Conservation (phyloP, 2,888 invertebrate species). For the Tinea trinotella region DNA sequence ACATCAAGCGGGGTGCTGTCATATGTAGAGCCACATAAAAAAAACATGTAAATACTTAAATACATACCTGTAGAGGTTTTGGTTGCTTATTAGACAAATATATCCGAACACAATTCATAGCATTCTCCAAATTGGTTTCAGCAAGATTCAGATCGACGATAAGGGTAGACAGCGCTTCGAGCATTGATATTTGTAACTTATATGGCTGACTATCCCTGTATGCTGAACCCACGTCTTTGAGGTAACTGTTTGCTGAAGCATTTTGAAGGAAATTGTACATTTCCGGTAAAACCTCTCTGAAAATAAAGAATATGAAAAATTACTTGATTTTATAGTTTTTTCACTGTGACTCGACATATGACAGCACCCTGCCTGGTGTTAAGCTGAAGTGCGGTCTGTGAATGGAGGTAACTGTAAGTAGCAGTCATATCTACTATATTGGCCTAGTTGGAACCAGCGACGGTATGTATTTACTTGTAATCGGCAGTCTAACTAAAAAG, state of each 20-base stretch:
- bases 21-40: background rate
- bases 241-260: slow-evolving; percentile 69
- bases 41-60: background rate
- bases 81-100: slow-evolving; percentile 77
- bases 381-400: no score
- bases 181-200: slow-evolving; percentile 65
- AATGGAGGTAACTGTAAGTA: no score
- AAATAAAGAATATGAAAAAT: background rate
- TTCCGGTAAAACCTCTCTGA: slow-evolving; percentile 78
- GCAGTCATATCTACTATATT: no score
- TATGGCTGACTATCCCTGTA: slow-evolving; percentile 72
- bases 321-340: no score
- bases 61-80: slow-evolving; percentile 72
- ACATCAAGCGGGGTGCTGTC: no score
- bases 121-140: slow-evolving; percentile 45
- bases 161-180: slow-evolving; percentile 60
- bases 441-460: no score
- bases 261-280: slow-evolving; percentile 68
- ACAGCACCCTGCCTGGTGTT: no score
- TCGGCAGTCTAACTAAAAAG: no score
- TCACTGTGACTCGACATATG: no score
- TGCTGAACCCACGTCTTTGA: slow-evolving; percentile 68
- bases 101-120: slow-evolving; percentile 50
- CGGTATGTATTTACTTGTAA: no score
- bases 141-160: slow-evolving; percentile 55